Evolutionary conservation across 1,140 invertebrate species (phyloP).

Genomic region (Pectinophora gossypiella): DNA sequence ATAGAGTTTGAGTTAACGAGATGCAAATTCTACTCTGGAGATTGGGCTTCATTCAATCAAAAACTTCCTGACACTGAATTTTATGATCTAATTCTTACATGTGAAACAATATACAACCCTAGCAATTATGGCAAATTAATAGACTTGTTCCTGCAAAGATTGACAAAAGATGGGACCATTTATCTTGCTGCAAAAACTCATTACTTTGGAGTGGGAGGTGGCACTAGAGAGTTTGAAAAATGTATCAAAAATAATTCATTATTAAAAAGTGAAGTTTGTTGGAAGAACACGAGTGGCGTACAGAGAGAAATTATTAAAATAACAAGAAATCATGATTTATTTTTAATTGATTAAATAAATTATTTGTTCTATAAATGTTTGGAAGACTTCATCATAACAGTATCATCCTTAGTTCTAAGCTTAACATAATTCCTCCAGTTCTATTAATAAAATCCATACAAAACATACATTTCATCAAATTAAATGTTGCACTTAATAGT

Average conservation of each 20-base stretch:
- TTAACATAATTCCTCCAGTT: no score
- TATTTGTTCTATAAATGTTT: constrained; percentile 15
- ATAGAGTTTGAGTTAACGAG: constrained; percentile 64
- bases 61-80: constrained; percentile 69
- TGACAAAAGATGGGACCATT: constrained; percentile 81
- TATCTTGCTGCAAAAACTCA: constrained; percentile 88
- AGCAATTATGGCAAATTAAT: constrained; percentile 86
- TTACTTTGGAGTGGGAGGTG: constrained; percentile 95
- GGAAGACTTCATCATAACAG: constrained; percentile 30
- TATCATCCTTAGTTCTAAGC: no score
- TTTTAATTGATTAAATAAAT: constrained; percentile 17
- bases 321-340: constrained; percentile 33
- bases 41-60: constrained; percentile 83
- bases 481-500: no score
- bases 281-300: constrained; percentile 77
- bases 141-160: constrained; percentile 79
- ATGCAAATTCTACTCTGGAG: constrained; percentile 86
- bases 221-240: constrained; percentile 83
- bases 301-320: constrained; percentile 77
- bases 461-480: no score
- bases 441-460: no score
- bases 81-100: constrained; percentile 91
- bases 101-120: constrained; percentile 94
- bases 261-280: constrained; percentile 76
- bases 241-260: constrained; percentile 73